These are phyloP conservation scores for Drosophila mimetica DNA, from an alignment of 2,888 invertebrate species.

Conservation along the genomic window DNA sequence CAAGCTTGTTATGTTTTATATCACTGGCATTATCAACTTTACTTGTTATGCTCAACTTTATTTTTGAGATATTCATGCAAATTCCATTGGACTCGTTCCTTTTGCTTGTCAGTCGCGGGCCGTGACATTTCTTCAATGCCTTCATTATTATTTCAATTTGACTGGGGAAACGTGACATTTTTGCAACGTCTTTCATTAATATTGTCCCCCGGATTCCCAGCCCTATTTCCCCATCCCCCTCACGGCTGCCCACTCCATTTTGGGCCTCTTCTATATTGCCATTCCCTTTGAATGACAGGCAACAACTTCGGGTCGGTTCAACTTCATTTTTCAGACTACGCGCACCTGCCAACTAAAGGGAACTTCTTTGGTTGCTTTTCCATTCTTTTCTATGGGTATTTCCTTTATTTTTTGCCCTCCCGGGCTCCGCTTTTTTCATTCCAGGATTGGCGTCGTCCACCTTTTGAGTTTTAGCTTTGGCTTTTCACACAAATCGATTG, in stretches of 20 bases:
- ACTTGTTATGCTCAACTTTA: constrained; percentile 15
- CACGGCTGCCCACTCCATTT: constrained; percentile 5
- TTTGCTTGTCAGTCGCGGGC: constrained; percentile 23
- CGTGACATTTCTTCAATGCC: constrained; percentile 53
- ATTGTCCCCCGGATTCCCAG: constrained; percentile 53
- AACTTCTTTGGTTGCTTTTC: constrained; percentile 42
- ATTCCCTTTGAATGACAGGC: constrained; percentile 48
- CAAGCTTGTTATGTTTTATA: constrained; percentile 30
- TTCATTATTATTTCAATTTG: constrained; percentile 72
- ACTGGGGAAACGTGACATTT: constrained; percentile 70
- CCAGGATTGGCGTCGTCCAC: constrained; percentile 56
- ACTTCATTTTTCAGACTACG: constrained; percentile 74
- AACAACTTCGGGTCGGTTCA: constrained; percentile 52
- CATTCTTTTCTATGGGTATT: constrained; percentile 29
- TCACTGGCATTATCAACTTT: constrained; percentile 29
- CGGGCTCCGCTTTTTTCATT: constrained; percentile 31
- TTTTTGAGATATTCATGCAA: constrained; percentile 36
- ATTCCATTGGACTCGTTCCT: constrained; percentile 33
- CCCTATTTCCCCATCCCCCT: constrained; percentile 12
- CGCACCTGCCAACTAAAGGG: constrained; percentile 61
- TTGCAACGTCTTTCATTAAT: constrained; percentile 75
- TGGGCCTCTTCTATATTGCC: constrained; percentile 26
- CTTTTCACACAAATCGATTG: constrained; percentile 79
- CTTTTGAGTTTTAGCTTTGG: constrained; percentile 67
- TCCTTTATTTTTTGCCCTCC: constrained; percentile 22